phyloP scores from a whole-genome alignment of 2,888 invertebrate genomes.

The Heteromyza rotundicornis region DNA sequence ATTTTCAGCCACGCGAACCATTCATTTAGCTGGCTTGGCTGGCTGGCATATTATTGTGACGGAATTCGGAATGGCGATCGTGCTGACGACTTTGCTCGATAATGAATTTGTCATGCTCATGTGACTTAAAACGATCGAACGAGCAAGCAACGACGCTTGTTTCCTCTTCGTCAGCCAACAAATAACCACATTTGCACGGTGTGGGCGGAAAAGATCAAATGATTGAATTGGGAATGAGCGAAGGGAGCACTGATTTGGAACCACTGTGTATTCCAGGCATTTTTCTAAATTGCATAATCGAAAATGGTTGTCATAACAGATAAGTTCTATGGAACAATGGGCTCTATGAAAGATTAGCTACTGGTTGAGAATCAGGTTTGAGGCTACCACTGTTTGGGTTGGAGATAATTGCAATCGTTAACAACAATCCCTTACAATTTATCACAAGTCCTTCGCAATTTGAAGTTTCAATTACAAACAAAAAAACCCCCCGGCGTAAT shows the following conservation, averaged over 20 bases:
- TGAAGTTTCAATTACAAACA: too few relatives aligned
- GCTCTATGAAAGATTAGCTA: too few relatives aligned
- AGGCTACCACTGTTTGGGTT: too few relatives aligned
- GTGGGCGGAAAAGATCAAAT: not conserved
- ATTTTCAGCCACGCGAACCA: slow-evolving; percentile 10
- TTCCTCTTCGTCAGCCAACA: not conserved
- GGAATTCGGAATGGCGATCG: not conserved
- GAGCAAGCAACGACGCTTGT: not conserved
- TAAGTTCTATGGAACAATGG: too few relatives aligned
- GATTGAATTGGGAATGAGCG: not conserved
- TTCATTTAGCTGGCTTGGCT: not conserved
- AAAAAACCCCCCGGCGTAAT: too few relatives aligned
- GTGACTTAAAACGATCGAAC: slow-evolving; percentile 2
- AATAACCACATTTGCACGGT: not conserved
- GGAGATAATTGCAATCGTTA: too few relatives aligned
- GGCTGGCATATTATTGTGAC: not conserved
- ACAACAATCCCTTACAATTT: too few relatives aligned
- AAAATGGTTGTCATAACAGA: too few relatives aligned
- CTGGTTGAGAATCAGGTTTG: too few relatives aligned
- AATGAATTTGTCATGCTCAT: slow-evolving; percentile 13
- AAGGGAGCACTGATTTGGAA: slow-evolving; percentile 1
- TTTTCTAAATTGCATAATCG: too few relatives aligned
- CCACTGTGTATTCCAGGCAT: too few relatives aligned
- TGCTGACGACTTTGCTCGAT: not conserved
- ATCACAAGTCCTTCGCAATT: too few relatives aligned